phyloP scores from a whole-genome alignment of 2,888 invertebrate genomes.

The Leptinotarsa juncta region DNA sequence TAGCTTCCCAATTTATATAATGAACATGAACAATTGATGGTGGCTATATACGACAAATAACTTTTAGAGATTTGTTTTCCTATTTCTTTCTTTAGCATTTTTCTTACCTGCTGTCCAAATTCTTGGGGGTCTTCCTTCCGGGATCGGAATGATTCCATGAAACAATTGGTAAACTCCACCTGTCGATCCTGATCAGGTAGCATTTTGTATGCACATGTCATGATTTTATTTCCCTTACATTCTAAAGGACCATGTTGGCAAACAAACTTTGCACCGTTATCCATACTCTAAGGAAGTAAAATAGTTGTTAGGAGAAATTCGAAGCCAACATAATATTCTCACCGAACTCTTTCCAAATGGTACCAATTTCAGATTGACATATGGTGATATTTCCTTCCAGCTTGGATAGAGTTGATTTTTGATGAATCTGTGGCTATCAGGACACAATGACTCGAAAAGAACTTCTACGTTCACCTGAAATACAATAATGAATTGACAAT shows the following conservation, averaged over 20 bases:
- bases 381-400: slow-evolving; percentile 66
- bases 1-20: no score
- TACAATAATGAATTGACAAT: not conserved
- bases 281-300: slow-evolving; percentile 51
- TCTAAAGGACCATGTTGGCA: slow-evolving; percentile 76
- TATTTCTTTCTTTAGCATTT: no score
- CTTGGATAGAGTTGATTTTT: slow-evolving; percentile 68
- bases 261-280: slow-evolving; percentile 52
- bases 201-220: slow-evolving; percentile 70
- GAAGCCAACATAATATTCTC: slow-evolving; percentile 49
- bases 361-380: slow-evolving; percentile 69
- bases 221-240: slow-evolving; percentile 73
- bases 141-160: slow-evolving; percentile 57
- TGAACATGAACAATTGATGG: no score
- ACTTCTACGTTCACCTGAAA: slow-evolving; percentile 68
- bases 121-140: slow-evolving; percentile 45
- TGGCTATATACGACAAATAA: no score
- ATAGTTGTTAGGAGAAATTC: not conserved
- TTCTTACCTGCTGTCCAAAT: slow-evolving; percentile 51
- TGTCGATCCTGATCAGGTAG: slow-evolving; percentile 61
- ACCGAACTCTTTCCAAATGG: slow-evolving; percentile 77
- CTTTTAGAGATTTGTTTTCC: no score
- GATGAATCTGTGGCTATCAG: slow-evolving; percentile 72
- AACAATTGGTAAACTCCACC: slow-evolving; percentile 61
- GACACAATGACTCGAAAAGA: slow-evolving; percentile 73